Evolutionary conservation across 2,888 invertebrate species (phyloP), one percentile per base, ranked within the genome.

Genomic region (Lymantria monacha): DNA sequence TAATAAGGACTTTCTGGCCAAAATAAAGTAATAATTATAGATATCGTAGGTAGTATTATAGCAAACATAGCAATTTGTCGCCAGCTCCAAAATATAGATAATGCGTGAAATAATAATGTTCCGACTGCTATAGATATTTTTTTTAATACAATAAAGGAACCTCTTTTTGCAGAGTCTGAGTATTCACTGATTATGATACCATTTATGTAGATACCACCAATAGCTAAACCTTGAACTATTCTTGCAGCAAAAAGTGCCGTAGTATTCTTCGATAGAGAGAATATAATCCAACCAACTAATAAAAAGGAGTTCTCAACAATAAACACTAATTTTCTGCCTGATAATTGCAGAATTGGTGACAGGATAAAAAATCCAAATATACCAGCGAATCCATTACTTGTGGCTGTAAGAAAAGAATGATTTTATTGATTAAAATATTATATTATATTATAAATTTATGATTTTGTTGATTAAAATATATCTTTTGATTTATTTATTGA

Each of bases 1-100:
- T 60, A 73, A 0, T 73, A 66, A 1, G 81, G 81, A 33, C 79
- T 82, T 49, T 82, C 82, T 0, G 73, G 70, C 46, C 46, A 46
- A 10, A 38, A 30, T 30, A 46, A 15, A 5, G 38, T 38, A 8
- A 46, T 9, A 0, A 13, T 0, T 5, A 38, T 46, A 8, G 31
- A 7, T 22, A 46, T 0, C 8, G 8, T 12, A 15, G 46, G 38
- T 9, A 38, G 9, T 10, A 38, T 38, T 12, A 38, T 46, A 9
- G 30, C 15, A 38, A 46, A 37, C 0, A 14, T 14, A 41, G 41
- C 13, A 10, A 41, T 13, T 41, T 41, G 41, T 41, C 41, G 41
- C 41, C 41, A 41, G 12, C 13, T 10, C 41, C 41, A 41, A 14
- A 41, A 15, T 14, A 41, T 14, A 9, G 41, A 14, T 8, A 13